Percentiles rank a stretch among this genome's conserved stretches.
These are phyloP conservation scores for Lacerta agilis DNA, from an alignment of 2,797 vertebrate species.

Conservation along the genomic window DNA sequence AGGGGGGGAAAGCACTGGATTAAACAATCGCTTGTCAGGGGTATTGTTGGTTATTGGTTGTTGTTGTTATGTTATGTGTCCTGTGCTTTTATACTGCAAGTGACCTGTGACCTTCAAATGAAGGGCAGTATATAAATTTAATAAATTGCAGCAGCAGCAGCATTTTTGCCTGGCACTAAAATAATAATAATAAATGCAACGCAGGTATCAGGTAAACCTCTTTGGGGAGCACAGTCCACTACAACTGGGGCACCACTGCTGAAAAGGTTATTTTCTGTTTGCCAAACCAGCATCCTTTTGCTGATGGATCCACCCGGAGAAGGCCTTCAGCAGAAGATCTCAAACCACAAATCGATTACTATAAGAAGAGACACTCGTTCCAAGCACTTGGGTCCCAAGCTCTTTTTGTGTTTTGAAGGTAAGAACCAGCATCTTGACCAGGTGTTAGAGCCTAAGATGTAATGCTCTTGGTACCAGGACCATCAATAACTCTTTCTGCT, in stretches of 20 bases:
- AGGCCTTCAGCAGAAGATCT: neutral
- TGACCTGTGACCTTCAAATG: too few species aligned
- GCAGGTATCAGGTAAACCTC: neutral
- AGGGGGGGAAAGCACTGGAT: too few species aligned
- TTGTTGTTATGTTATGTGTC: too few species aligned
- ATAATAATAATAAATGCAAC: neutral
- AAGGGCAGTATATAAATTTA: too few species aligned
- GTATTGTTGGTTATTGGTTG: too few species aligned
- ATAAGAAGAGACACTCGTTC: too few species aligned
- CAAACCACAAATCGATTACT: neutral
- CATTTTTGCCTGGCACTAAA: neutral
- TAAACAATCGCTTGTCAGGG: too few species aligned
- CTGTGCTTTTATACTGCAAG: too few species aligned
- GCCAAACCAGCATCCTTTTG: neutral
- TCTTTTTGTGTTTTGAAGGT: too few species aligned
- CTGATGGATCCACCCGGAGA: neutral
- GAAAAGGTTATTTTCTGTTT: neutral
- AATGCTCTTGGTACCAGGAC: neutral
- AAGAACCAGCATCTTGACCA: too few species aligned
- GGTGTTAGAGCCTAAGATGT: too few species aligned
- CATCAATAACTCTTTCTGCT: neutral
- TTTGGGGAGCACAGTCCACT: neutral
- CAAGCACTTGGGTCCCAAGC: too few species aligned
- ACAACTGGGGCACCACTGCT: neutral
- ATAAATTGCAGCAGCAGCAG: neutral